Base-by-base conservation (phyloP, 2,888 invertebrate species). In the Halocaridina rubra region DNA sequence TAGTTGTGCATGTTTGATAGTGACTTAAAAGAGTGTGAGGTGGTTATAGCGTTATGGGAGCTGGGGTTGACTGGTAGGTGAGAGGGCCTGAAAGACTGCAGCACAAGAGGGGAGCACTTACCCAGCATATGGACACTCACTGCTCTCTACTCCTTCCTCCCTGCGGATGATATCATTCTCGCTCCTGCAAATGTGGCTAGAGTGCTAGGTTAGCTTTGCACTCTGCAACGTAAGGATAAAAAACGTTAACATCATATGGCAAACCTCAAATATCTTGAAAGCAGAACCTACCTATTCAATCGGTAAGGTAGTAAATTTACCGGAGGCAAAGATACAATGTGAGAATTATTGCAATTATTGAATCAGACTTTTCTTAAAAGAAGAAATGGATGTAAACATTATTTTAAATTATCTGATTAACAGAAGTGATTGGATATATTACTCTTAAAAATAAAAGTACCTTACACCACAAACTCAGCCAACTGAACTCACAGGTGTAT, bases 181-280 rank as follows among this genome's bases (percentile, higher is more conserved):
- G 84, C 78, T 86, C 86, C 86, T 86, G 86, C 79, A 86, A 86
- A 86, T 86, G 86, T 81, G 80, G 81, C 86, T 86, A 86, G 86
- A 86, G 81, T 86, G 86, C 86, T 82, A 86, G 77, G 78, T 82
- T 82, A 86, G 86, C 86, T 86, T 86, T 86, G 86, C 86, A 86
- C 82, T 82, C 86, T 81, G 86, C 76, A 82, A 86, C 57, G 81
- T 77, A 86, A 75, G 84, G 75, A 79, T 72, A 78, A 84, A 84
- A 64, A 78, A 39, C 79, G 76, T 84, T 84, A 84, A 84, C 72
- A 79, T 84, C 78, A 84, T 59, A 84, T 84, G 71, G 27, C 82
- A 82, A 82, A 76, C 77, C 77, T 77, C 57, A 77, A 39, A 71
- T 27, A 39, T 57, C 46, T 74, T 81, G 75, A 64, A 22, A 59